Percentiles rank a stretch among this genome's conserved stretches.
These are phyloP conservation scores for Poecilia latipinna DNA, from an alignment of 2,113 vertebrate species.

Conservation along the genomic window DNA sequence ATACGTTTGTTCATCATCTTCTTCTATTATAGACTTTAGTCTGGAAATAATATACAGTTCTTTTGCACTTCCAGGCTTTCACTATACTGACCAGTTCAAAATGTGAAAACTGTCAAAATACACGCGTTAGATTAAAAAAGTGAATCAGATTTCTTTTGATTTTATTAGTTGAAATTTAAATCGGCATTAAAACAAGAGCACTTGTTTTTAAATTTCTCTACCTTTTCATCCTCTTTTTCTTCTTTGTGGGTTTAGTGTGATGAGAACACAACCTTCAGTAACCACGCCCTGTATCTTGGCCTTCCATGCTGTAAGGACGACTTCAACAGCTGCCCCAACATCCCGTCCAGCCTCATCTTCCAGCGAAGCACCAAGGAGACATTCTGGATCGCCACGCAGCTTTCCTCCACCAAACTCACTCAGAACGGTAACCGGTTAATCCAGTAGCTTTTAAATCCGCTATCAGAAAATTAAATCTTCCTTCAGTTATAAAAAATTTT, in stretches of 20 bases:
- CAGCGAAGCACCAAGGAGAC: slow-evolving; percentile 96
- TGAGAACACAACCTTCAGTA: slow-evolving; percentile 96
- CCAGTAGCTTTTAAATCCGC: background rate
- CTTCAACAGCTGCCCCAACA: slow-evolving; percentile 89
- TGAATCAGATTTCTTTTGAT: background rate
- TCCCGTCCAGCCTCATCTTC: slow-evolving; percentile 95
- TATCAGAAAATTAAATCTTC: background rate
- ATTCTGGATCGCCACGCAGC: slow-evolving; percentile 94
- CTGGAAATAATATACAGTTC: background rate
- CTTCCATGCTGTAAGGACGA: slow-evolving; percentile 98
- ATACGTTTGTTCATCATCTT: background rate
- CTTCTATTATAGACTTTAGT: background rate
- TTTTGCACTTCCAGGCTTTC: background rate
- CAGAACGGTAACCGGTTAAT: slow-evolving; percentile 87
- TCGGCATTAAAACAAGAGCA: background rate
- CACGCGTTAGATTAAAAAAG: background rate
- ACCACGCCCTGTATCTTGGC: slow-evolving; percentile 94
- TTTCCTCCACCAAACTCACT: slow-evolving; percentile 97
- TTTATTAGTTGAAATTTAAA: background rate
- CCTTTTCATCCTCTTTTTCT: background rate
- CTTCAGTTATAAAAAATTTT: background rate
- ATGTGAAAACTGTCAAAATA: background rate
- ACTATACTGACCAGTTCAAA: background rate
- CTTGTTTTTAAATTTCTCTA: background rate
- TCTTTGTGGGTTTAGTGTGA: slow-evolving; percentile 83